These are phyloP conservation scores for Oryzaephilus surinamensis DNA, from an alignment of 1,140 invertebrate genomes.

Conservation along the genomic window DNA sequence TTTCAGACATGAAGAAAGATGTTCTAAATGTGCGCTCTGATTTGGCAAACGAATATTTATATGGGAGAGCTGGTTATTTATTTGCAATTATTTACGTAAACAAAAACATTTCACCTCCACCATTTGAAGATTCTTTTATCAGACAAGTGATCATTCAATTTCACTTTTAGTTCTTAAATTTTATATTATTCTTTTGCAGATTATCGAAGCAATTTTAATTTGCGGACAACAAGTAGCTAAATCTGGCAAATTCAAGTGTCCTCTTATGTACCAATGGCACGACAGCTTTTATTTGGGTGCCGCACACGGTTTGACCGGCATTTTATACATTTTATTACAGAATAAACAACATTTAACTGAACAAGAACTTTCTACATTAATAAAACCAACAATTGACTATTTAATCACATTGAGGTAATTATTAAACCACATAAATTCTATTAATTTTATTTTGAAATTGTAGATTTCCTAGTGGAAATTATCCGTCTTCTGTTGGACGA, in stretches of 20 bases:
- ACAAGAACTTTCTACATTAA: constrained; percentile 40
- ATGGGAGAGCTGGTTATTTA: constrained; percentile 78
- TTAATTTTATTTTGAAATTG: constrained; percentile 11
- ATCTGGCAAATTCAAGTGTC: constrained; percentile 41
- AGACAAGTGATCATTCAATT: constrained; percentile 34
- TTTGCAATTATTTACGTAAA: constrained; percentile 64
- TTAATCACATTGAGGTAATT: constrained; percentile 42
- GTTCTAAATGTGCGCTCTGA: constrained; percentile 39
- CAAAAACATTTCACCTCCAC: constrained; percentile 40
- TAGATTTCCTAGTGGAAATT: constrained; percentile 77
- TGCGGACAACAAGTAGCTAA: constrained; percentile 51
- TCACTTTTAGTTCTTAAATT: neutral
- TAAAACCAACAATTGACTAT: constrained; percentile 56
- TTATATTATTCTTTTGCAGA: constrained; percentile 35
- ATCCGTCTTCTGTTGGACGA: constrained; percentile 69
- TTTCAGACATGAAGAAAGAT: constrained; percentile 36
- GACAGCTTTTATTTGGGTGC: constrained; percentile 77
- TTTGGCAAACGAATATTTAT: constrained; percentile 72
- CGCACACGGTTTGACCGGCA: constrained; percentile 80
- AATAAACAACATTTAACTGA: constrained; percentile 42
- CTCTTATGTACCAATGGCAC: constrained; percentile 80
- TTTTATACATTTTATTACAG: constrained; percentile 70
- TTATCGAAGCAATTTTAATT: constrained; percentile 51
- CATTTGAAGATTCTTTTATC: constrained; percentile 39
- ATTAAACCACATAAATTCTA: constrained; percentile 16